Percentiles rank a stretch among this genome's conserved stretches.
phyloP scores from a whole-genome alignment of 2,113 vertebrate genomes.

The Seriola aureovittata region DNA sequence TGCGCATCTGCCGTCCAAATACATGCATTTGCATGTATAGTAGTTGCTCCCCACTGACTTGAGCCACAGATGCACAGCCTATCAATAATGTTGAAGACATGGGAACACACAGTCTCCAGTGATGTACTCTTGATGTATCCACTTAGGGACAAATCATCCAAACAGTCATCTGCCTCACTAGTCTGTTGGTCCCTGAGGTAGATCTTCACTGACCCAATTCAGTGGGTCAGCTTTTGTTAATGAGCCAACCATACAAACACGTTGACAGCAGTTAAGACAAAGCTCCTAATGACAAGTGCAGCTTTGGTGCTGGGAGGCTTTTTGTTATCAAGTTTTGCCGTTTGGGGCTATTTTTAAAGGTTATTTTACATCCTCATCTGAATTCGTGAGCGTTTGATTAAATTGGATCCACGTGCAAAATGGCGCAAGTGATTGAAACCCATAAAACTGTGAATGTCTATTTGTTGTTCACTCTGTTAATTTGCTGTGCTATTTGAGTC shows the following conservation, averaged over 20 bases:
- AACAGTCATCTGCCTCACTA: conserved; percentile 76
- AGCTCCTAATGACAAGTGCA: conserved; percentile 35
- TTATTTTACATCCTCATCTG: conserved; percentile 19
- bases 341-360: conserved; percentile 40
- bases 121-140: conserved; percentile 73
- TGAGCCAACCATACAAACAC: conserved; percentile 69
- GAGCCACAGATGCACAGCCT: conserved; percentile 51
- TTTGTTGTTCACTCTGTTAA: conserved; percentile 34
- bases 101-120: conserved; percentile 48
- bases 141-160: conserved; percentile 78
- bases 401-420: conserved; percentile 52
- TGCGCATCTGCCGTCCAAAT: background rate
- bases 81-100: conserved; percentile 66
- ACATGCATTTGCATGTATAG: conserved; percentile 61
- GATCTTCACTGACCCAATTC: conserved; percentile 68
- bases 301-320: conserved; percentile 35
- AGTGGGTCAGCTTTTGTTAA: conserved; percentile 76
- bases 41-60: conserved; percentile 60
- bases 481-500: conserved; percentile 50
- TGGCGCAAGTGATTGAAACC: conserved; percentile 51
- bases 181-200: conserved; percentile 69
- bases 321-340: conserved; percentile 36
- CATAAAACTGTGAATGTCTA: conserved; percentile 40
- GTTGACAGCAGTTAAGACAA: conserved; percentile 43
- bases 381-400: conserved; percentile 41